These are phyloP conservation scores for Pristionchus japonicus DNA, from an alignment of 2,888 invertebrate species.

Conservation along the genomic window DNA sequence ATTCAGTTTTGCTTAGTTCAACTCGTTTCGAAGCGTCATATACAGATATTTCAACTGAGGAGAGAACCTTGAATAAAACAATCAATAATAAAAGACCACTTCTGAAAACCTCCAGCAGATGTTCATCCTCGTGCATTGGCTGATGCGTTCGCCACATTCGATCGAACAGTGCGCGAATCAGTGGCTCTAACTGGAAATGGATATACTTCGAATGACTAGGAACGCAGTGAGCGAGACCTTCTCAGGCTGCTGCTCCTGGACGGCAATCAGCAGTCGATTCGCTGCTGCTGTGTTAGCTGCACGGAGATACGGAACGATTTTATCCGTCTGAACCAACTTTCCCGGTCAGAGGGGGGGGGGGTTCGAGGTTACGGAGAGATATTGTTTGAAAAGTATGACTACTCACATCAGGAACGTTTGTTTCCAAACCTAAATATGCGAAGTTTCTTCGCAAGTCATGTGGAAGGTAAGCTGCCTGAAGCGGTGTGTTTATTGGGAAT, in stretches of 20 bases:
- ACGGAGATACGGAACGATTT: not conserved
- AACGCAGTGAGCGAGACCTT: no score
- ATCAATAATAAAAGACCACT: not conserved
- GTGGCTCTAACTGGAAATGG: not conserved
- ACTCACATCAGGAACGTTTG: not conserved
- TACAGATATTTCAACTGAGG: no score
- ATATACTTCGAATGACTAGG: no score
- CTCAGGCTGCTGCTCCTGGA: not conserved
- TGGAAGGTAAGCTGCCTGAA: not conserved
- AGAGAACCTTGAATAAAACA: no score
- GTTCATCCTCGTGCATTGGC: not conserved
- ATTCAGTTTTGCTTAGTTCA: not conserved
- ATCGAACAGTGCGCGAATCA: not conserved
- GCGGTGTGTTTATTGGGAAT: not conserved
- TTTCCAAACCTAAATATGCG: not conserved
- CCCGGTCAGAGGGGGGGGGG: no score
- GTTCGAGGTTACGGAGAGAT: no score
- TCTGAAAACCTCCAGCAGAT: not conserved
- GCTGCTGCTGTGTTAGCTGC: not conserved
- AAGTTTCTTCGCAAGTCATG: not conserved
- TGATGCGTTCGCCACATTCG: conserved; percentile 6
- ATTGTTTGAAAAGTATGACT: no score
- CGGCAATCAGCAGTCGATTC: not conserved
- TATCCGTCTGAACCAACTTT: not conserved
- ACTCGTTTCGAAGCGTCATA: no score